These are phyloP conservation scores for Moxostoma hubbsi DNA, from an alignment of 2,797 vertebrate species.

Conservation along the genomic window DNA sequence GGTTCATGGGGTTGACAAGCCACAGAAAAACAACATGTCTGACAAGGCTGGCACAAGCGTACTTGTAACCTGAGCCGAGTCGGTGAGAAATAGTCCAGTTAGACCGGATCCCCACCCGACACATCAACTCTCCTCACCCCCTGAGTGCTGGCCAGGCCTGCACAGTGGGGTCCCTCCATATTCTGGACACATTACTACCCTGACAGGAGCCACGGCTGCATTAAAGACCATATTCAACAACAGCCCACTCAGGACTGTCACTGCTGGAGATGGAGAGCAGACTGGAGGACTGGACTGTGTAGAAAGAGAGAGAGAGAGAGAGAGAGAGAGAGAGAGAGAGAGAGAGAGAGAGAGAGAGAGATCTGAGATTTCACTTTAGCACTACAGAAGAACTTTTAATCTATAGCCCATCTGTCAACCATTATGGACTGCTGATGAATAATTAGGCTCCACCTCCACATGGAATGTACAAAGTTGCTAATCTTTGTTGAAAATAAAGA, in stretches of 20 bases:
- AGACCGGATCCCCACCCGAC: constrained; percentile 61
- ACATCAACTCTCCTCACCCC: constrained; percentile 66
- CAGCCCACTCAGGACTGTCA: constrained; percentile 70
- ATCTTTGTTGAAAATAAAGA: constrained; percentile 15
- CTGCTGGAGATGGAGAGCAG: constrained; percentile 61
- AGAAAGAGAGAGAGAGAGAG: constrained; percentile 1
- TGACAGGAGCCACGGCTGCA: constrained; percentile 65
- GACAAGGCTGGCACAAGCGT: constrained; percentile 56
- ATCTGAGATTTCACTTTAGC: constrained; percentile 66
- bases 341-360: constrained; percentile 1
- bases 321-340: constrained; percentile 26
- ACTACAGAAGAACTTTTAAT: constrained; percentile 64
- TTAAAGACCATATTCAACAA: constrained; percentile 67
- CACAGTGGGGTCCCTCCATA: constrained; percentile 71
- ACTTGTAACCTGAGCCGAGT: constrained; percentile 71
- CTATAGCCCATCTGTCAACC: constrained; percentile 74
- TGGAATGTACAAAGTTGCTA: constrained; percentile 50
- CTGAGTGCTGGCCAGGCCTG: constrained; percentile 55
- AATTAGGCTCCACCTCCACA: constrained; percentile 40
- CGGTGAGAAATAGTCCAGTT: constrained; percentile 69
- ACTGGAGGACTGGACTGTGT: constrained; percentile 60
- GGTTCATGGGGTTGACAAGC: constrained; percentile 59
- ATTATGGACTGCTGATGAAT: constrained; percentile 65
- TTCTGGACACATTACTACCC: constrained; percentile 72
- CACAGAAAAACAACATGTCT: constrained; percentile 67